A percentile compares a stretch with the other conserved stretches of the same genome.
These are phyloP conservation scores for Ctenicera cuprea DNA, from an alignment of 2,888 invertebrate species.

Conservation along the genomic window DNA sequence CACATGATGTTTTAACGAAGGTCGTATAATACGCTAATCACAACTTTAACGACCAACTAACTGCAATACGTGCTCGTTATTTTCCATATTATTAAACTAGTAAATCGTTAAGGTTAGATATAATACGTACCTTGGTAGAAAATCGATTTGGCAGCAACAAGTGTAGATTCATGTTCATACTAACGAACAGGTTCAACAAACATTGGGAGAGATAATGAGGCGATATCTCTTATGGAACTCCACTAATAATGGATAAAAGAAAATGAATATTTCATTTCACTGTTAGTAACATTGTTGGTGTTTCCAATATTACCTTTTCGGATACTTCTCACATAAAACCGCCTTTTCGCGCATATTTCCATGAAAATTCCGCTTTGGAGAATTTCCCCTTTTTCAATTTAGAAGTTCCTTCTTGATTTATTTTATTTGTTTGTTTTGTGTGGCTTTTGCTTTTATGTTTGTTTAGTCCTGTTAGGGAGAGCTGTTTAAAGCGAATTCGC, in stretches of 20 bases:
- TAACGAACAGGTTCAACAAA: slow-evolving; percentile 29
- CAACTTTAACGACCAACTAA: background rate
- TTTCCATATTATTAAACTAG: slow-evolving; percentile 21
- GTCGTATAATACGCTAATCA: background rate
- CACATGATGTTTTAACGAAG: background rate
- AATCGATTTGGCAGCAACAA: slow-evolving; percentile 47
- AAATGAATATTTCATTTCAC: slow-evolving; percentile 3
- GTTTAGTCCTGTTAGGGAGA: slow-evolving; percentile 1
- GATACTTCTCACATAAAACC: background rate
- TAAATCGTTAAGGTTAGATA: slow-evolving; percentile 33
- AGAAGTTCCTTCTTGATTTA: slow-evolving; percentile 16
- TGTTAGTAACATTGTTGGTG: background rate
- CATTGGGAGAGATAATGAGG: slow-evolving; percentile 24
- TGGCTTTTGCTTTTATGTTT: slow-evolving; percentile 18
- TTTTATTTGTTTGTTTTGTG: slow-evolving; percentile 24
- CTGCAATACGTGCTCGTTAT: slow-evolving; percentile 12
- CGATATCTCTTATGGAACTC: slow-evolving; percentile 17
- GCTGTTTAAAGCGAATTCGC: background rate
- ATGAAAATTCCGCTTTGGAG: background rate
- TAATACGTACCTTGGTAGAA: slow-evolving; percentile 17
- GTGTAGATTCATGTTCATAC: slow-evolving; percentile 35
- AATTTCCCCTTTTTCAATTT: slow-evolving; percentile 16
- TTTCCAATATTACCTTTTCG: background rate
- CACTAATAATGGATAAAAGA: background rate
- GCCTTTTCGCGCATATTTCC: background rate